Base-by-base conservation (phyloP, 2,888 invertebrate genomes). In the Mantis religiosa region DNA sequence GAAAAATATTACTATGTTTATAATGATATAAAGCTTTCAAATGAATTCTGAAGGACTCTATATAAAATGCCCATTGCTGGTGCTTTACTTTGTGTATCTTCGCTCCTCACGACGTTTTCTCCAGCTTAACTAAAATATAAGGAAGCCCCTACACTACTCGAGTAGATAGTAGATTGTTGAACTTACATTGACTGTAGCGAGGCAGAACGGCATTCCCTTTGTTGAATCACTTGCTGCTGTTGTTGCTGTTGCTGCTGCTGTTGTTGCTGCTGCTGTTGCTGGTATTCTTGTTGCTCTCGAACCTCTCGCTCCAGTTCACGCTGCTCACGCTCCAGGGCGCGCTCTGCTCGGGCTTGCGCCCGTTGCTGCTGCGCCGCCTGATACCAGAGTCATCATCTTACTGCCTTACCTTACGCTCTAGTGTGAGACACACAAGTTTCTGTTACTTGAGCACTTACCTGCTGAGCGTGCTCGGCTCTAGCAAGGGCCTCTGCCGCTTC, bases 151-250 rank as follows among this genome's bases (percentile, higher is more conserved):
- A n/a, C n/a, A n/a, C n/a, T n/a, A n/a, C n/a, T n/a, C n/a, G 41
- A 41, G 9, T 12, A 12, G 41, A 41, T 30, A n/a, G n/a, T n/a
- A n/a, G n/a, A n/a, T 41, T 41, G 41, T 71, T 71, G 54, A n/a
- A 91, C 91, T 91, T 91, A 94, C 94, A 93, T 95, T 95, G 91
- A 95, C 92, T 92, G 95, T 94, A 90, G 94, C 94, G 92, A 95
- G 95, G 94, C 95, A 94, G 93, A 95, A 95, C 91, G 94, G 93
- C 92, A 95, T 95, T 91, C 95, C 88, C 91, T 90, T 82, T 87
- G 87, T 27, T 87, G 87, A 25, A 71, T 15, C 54, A 15, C 54
- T 93, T 91, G 90, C 93, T 94, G 90, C 93, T 94, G 94, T 89
- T 94, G 94, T 0, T 94, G 92, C 91, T 95, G 95, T 88, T 95